phyloP scores from a whole-genome alignment of 2,113 vertebrate genomes.

The Cichladusa arquata region DNA sequence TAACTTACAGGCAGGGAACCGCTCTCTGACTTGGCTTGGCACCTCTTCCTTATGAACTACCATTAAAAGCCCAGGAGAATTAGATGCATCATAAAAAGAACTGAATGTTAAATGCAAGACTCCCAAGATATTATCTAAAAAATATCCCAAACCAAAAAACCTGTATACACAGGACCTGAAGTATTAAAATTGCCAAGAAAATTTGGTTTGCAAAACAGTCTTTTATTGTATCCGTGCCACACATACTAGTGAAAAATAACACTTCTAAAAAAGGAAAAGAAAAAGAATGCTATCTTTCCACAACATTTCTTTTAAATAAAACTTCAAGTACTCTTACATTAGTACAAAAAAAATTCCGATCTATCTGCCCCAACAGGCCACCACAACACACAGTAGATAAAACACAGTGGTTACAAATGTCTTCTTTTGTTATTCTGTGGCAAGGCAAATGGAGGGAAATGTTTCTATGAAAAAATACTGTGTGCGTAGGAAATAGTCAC shows the following conservation, averaged over 20 bases:
- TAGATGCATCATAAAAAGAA: not conserved
- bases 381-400: conserved; percentile 95
- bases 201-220: conserved; percentile 94
- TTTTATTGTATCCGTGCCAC: conserved; percentile 99
- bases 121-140: not conserved
- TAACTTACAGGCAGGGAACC: not conserved
- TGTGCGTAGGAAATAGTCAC: conserved; percentile 83
- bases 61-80: not conserved
- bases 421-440: conserved; percentile 86
- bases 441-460: conserved; percentile 90
- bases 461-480: conserved; percentile 88
- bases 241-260: conserved; percentile 99
- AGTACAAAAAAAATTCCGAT: conserved; percentile 90
- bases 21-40: not conserved
- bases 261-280: conserved; percentile 94
- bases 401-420: conserved; percentile 98
- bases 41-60: not conserved
- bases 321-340: conserved; percentile 99
- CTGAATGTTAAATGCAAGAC: not conserved
- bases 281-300: conserved; percentile 99
- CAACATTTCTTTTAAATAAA: conserved; percentile 99
- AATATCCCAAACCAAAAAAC: not conserved
- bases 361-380: conserved; percentile 95
- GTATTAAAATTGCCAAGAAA: conserved; percentile 63
- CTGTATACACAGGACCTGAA: not conserved